Base-by-base conservation (phyloP, 2,888 invertebrate species). In the Ochropleura leucogaster region DNA sequence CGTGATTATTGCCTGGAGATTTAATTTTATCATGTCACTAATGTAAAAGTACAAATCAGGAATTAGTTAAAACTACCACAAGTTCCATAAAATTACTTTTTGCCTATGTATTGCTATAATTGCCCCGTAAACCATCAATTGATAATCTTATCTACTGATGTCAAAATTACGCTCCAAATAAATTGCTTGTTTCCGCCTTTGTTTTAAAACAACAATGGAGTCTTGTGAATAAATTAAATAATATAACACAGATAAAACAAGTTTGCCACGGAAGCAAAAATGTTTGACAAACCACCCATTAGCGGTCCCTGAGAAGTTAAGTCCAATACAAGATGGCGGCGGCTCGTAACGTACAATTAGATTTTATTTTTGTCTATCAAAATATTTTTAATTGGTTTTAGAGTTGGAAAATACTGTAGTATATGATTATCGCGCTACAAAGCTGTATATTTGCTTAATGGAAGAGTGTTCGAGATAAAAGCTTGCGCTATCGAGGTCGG, bases 361-460 rank as follows among this genome's bases (percentile, higher is more conserved):
- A 92, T 91, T 92, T 92, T 92, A 92, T 93, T 94, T 94, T 95
- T 95, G 95, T 95, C 96, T 95, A 95, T 95, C 94, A 95, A 95
- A 96, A 95, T 95, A 92, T 96, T 95, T 95, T 95, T 94, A 96
- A 95, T 96, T 95, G 94, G 91, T 94, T 95, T 94, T 93, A 91
- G 92, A 92, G 93, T 93, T 92, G 93, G 89, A 94, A 95, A 94
- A 95, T 94, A 94, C 89, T 93, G 94, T 93, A 93, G 92, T 94
- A 92, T 95, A 88, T 96, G 92, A 95, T 96, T 96, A 96, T 87
- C 83, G 89, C 83, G 89, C 90, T 92, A 91, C 93, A 93, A 93
- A 95, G 94, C 94, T 95, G 96, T 96, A 95, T 96, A 96, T 96
- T 96, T 96, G 95, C 93, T 94, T 96, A 96, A 96, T 96, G 96